Conservation (phyloP, 2,888 invertebrate genomes). For the Andrena haemorrhoa region DNA sequence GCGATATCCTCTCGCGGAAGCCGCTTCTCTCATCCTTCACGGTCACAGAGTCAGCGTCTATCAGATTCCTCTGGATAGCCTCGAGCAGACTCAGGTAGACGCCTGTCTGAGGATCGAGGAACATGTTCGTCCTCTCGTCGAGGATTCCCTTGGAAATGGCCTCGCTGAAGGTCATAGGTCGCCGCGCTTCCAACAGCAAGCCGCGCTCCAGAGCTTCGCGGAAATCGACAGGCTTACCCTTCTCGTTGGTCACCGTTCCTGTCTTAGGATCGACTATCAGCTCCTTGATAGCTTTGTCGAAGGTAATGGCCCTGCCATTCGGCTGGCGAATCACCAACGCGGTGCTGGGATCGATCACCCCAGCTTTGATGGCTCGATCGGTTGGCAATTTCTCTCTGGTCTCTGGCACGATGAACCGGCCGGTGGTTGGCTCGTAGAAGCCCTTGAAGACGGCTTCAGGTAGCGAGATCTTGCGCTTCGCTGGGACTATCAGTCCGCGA, state of each 20-base stretch:
- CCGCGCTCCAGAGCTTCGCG: slow-evolving; percentile 95
- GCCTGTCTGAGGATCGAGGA: slow-evolving; percentile 93
- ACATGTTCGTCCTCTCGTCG: slow-evolving; percentile 91
- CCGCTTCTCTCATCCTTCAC: slow-evolving; percentile 89
- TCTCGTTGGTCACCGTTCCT: slow-evolving; percentile 89
- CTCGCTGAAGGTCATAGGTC: slow-evolving; percentile 93
- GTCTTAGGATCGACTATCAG: slow-evolving; percentile 91
- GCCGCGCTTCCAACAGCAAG: slow-evolving; percentile 91
- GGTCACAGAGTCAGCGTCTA: slow-evolving; percentile 94
- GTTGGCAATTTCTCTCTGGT: slow-evolving; percentile 93
- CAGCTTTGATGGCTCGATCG: slow-evolving; percentile 93
- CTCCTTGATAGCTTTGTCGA: slow-evolving; percentile 92
- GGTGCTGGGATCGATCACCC: slow-evolving; percentile 93
- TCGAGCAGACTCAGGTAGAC: slow-evolving; percentile 92
- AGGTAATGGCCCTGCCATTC: slow-evolving; percentile 91
- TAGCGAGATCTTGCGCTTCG: slow-evolving; percentile 93
- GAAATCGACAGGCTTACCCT: slow-evolving; percentile 89
- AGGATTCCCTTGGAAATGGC: slow-evolving; percentile 93
- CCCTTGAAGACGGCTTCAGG: slow-evolving; percentile 96
- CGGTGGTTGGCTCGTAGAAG: slow-evolving; percentile 94
- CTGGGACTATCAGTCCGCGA: slow-evolving; percentile 92
- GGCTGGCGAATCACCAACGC: slow-evolving; percentile 91
- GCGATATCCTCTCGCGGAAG: slow-evolving; percentile 91
- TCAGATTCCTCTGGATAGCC: slow-evolving; percentile 92
- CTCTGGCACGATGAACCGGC: slow-evolving; percentile 92